Percentiles rank a stretch among this genome's conserved stretches.
These are phyloP conservation scores for Hemistola chrysoprasaria DNA, from an alignment of 2,888 invertebrate genomes.

Conservation along the genomic window DNA sequence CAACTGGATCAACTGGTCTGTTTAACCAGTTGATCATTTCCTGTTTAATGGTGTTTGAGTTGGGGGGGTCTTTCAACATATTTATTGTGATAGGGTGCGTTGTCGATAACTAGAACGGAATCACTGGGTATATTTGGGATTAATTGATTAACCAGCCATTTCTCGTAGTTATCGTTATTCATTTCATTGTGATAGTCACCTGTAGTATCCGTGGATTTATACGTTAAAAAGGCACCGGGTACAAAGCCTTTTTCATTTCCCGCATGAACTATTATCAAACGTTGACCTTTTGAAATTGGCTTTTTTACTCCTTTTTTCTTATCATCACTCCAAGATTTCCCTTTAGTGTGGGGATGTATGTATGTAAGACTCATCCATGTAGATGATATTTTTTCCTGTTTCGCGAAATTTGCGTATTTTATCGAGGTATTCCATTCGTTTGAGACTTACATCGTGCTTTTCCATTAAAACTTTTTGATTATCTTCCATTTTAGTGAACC, in stretches of 20 bases:
- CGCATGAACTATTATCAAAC: constrained; percentile 1
- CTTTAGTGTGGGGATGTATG: constrained; percentile 7
- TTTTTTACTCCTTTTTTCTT: not conserved
- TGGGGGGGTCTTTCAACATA: not conserved
- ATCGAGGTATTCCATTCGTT: constrained; percentile 5
- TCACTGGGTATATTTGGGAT: constrained; percentile 1
- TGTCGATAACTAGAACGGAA: not conserved
- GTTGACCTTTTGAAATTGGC: not conserved
- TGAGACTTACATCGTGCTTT: constrained; percentile 7
- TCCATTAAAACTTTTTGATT: constrained; percentile 8
- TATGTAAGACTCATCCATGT: constrained; percentile 7
- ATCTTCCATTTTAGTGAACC: constrained; percentile 2
- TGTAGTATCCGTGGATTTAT: not conserved
- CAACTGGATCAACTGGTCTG: not conserved
- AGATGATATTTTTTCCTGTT: constrained; percentile 10
- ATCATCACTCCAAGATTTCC: not conserved
- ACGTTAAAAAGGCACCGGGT: constrained; percentile 1
- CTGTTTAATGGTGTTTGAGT: not conserved
- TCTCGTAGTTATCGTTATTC: not conserved
- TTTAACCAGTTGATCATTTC: constrained; percentile 2
- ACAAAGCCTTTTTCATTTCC: not conserved
- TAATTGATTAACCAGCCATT: constrained; percentile 1
- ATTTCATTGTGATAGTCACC: not conserved
- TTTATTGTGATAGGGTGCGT: not conserved
- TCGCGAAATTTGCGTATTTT: constrained; percentile 7